phyloP scores from a whole-genome alignment of 1,140 invertebrate species.

The Orchesella cincta region DNA sequence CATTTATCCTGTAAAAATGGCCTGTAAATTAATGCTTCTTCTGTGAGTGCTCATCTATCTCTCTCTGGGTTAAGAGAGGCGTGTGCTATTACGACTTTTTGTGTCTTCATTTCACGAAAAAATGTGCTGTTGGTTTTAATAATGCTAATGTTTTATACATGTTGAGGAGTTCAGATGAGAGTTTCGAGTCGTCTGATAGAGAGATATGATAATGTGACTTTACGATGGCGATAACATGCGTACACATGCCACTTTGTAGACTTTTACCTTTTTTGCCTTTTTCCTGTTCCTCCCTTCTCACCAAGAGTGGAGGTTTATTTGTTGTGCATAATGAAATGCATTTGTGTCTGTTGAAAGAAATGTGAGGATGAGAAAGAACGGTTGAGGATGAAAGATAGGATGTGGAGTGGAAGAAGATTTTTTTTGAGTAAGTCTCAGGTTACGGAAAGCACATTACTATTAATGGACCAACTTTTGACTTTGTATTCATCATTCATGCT shows the following conservation, averaged over 20 bases:
- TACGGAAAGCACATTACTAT: too few relatives aligned
- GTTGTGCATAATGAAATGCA: neutral
- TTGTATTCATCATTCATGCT: too few relatives aligned
- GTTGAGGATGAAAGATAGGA: too few relatives aligned
- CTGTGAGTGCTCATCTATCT: too few relatives aligned
- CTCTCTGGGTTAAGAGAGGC: too few relatives aligned
- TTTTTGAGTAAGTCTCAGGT: too few relatives aligned
- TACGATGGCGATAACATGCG: neutral
- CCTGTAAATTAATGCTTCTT: too few relatives aligned
- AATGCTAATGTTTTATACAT: neutral
- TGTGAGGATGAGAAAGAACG: too few relatives aligned
- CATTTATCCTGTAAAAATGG: too few relatives aligned
- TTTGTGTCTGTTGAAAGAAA: neutral
- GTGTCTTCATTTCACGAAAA: neutral
- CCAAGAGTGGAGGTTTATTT: neutral
- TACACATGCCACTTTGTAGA: neutral
- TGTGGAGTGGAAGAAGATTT: too few relatives aligned
- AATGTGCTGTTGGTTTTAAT: neutral
- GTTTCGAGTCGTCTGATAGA: neutral
- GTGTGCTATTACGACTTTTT: too few relatives aligned
- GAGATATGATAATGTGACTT: neutral
- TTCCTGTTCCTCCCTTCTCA: constrained; percentile 5
- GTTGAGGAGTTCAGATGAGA: neutral
- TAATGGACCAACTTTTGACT: too few relatives aligned
- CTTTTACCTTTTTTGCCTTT: constrained; percentile 2